phyloP scores from a whole-genome alignment of 1,140 invertebrate species.

The Lepidostoma basale region DNA sequence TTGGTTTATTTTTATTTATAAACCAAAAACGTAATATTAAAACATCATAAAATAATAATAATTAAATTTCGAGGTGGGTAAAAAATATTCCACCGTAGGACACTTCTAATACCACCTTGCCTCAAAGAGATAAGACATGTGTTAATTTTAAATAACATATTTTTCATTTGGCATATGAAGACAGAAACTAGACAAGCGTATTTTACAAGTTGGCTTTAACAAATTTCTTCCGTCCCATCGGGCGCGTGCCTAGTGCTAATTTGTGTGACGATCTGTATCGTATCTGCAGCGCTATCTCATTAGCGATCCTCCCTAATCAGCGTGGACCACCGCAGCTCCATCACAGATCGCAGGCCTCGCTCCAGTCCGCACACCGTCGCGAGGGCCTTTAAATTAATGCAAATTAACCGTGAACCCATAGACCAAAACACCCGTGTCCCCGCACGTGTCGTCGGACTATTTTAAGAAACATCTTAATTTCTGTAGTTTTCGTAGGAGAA shows the following conservation, averaged over 20 bases:
- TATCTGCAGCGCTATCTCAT: slow-evolving; percentile 11
- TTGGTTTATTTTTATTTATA: too few relatives aligned
- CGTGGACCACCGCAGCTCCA: not conserved
- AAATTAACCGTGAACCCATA: slow-evolving; percentile 37
- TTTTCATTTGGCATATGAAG: not conserved
- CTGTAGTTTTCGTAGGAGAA: slow-evolving; percentile 24
- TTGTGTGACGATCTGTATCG: slow-evolving; percentile 11
- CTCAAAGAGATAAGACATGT: too few relatives aligned
- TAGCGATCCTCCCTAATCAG: slow-evolving; percentile 29
- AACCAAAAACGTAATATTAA: too few relatives aligned
- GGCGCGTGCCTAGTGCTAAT: slow-evolving; percentile 11
- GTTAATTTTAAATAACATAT: not conserved
- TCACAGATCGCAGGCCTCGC: not conserved
- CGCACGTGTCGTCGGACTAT: slow-evolving; percentile 26
- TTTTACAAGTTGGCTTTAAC: not conserved
- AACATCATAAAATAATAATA: too few relatives aligned
- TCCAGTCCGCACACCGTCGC: not conserved
- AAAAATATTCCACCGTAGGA: too few relatives aligned
- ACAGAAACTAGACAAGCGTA: not conserved
- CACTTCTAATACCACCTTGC: too few relatives aligned
- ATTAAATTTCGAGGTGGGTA: too few relatives aligned
- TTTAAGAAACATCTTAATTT: slow-evolving; percentile 30
- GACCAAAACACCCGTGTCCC: slow-evolving; percentile 21
- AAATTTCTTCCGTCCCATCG: too few relatives aligned
- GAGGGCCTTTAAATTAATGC: slow-evolving; percentile 32